Base-by-base conservation (phyloP, 2,888 invertebrate genomes). In the Pseudococcus jackbeardsleyi region DNA sequence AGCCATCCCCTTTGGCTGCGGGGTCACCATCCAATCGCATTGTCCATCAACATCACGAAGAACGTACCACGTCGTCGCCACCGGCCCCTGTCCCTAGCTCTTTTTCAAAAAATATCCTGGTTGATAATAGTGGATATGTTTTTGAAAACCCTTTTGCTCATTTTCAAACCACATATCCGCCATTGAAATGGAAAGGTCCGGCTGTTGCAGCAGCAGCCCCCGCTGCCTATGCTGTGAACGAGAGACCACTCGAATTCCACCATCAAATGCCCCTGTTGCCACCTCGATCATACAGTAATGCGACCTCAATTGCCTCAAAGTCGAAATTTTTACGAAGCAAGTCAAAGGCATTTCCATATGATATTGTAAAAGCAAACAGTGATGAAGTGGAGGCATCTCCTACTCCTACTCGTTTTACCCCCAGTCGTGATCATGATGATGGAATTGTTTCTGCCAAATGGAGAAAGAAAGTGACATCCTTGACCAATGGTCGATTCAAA, bases 101-200 rank as follows among this genome's bases (percentile, higher is more conserved):
- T 17, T 54, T 54, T 54, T 4, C 54, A 17, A n/a, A n/a, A n/a
- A 54, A 54, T 15, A 54, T n/a, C n/a, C 54, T 54, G 15, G 15
- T 54, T 7, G 54, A 54, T 8, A 8, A n/a, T 8, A 54, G n/a
- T n/a, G 88, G 88, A 0, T 88, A 88, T 33, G 59, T 26, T 22
- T 88, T 88, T 33, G 88, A 88, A 50, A 46, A 85, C 33, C 88
- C 88, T 19, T 88, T 84, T 46, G 19, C 26, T 8, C 17, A 87
- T 15, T 4, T 79, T 50, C 7, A 5, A 8, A 7, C 54, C n/a
- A 54, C 54, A 4, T 15, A n/a, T 17, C 12, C 12, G 48, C 48
- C 54, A 0, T 54, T n/a, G 0, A 12, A 54, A 54, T n/a, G 54
- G n/a, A n/a, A 54, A 54, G 5, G n/a, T 0, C 4, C 54, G 50